Conservation (phyloP, 2,888 invertebrate genomes). For the Sipha maydis region DNA sequence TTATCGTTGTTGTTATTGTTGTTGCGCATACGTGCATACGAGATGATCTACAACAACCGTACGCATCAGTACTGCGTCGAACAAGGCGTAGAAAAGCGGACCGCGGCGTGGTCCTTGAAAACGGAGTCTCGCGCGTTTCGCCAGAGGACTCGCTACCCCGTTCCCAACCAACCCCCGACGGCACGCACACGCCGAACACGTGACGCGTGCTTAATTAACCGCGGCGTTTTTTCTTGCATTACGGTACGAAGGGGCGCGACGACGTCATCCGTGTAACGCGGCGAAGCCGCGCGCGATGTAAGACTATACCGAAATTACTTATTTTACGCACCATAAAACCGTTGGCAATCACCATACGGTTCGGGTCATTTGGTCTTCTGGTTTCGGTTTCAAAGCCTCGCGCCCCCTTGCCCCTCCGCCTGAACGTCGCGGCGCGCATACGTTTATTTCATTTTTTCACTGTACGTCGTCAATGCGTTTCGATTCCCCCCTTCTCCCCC, state of each 20-base stretch:
- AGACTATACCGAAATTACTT: conserved; percentile 42
- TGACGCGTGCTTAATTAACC: conserved; percentile 47
- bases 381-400: conserved; percentile 46
- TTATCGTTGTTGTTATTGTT: no score
- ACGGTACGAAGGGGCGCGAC: neutral
- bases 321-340: conserved; percentile 59
- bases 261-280: neutral
- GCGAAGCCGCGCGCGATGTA: neutral
- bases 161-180: neutral
- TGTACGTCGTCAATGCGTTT: conserved; percentile 5
- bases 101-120: neutral
- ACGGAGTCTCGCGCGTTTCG: neutral
- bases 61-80: neutral
- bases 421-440: no score
- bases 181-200: conserved; percentile 24
- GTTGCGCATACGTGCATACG: no score
- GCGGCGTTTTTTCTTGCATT: neutral
- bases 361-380: conserved; percentile 59
- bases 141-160: neutral
- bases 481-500: neutral
- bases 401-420: no score
- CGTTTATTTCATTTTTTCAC: neutral
- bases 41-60: neutral
- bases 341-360: conserved; percentile 18
- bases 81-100: neutral